Base-by-base conservation (phyloP, 2,797 vertebrate species). In the Peromyscus melanophrys region DNA sequence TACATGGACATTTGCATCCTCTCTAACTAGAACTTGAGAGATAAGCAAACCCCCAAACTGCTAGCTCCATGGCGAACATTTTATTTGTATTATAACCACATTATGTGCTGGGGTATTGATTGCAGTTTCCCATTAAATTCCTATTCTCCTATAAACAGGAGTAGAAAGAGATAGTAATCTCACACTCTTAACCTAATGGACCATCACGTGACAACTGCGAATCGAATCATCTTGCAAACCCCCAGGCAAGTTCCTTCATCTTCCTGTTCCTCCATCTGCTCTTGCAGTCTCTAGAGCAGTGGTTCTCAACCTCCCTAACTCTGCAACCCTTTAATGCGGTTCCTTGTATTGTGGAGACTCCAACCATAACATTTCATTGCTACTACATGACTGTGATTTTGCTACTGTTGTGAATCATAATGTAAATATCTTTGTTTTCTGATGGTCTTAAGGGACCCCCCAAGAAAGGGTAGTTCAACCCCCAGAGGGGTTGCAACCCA, bases 211-310 rank as follows among this genome's bases (percentile, higher is more conserved):
- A 65, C 37, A 25, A 52, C 11, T 71, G 23, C 34, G 43, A 83
- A 83, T 43, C 2, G 1, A 59, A 55, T 76, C 69, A 88, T 34
- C 21, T 52, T 40, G 40, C 21, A 89, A 92, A 77, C 19, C 23
- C 29, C 93, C 84, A 87, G 43, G 9, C 63, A 52, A 89, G 34
- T 82, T 71, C 71, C 55, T 87, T 77, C 52, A 65, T 29, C 13
- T 87, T 40, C 92, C 63, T 92, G 9, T 59, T 83, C 57, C 77
- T 94, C 59, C 29, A 57, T 90, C 90, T 90, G 71, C 40, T 76
- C 43, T 94, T 81, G 11, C 69, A 78, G 31, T 71, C 46, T n/a
- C 84, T 71, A 73, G 37, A 40, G 4, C 71, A 73, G 23, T 40
- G 37, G 71, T 40, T 37, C 37, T 73, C 71, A 40, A 23, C 37